Percentiles rank a stretch among this genome's conserved stretches.
phyloP scores from a whole-genome alignment of 2,113 vertebrate species.

The Caloenas nicobarica region DNA sequence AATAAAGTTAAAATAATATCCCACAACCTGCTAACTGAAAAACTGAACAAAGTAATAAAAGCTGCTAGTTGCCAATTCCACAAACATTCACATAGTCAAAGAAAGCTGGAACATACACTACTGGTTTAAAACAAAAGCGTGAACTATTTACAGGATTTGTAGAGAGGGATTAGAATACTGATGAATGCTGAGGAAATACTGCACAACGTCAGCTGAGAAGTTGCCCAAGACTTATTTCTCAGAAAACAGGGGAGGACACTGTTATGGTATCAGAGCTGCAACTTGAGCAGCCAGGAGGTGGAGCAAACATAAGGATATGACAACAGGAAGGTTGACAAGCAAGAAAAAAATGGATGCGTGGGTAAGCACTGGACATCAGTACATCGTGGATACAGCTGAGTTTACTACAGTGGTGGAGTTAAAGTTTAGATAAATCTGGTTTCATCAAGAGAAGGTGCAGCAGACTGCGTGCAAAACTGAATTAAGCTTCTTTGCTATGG shows the following conservation, averaged over 20 bases:
- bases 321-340: not conserved
- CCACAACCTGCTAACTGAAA: not conserved
- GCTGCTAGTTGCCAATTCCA: not conserved
- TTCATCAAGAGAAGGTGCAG: not conserved
- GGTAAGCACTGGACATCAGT: not conserved
- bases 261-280: not conserved
- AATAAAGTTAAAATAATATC: not conserved
- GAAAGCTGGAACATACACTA: not conserved
- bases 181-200: not conserved
- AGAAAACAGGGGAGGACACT: not conserved
- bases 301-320: not conserved
- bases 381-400: not conserved
- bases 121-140: not conserved
- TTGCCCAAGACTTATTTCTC: not conserved
- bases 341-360: rapidly evolving
- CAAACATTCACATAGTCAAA: not conserved
- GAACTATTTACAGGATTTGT: not conserved
- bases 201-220: not conserved
- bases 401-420: not conserved
- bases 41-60: not conserved
- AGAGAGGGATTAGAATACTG: not conserved
- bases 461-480: not conserved
- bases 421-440: not conserved
- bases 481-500: not conserved
- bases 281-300: not conserved